A percentile compares a stretch with the other conserved stretches of the same genome.
Conservation (phyloP, 1,140 invertebrate species). For the Drosophila erecta region DNA sequence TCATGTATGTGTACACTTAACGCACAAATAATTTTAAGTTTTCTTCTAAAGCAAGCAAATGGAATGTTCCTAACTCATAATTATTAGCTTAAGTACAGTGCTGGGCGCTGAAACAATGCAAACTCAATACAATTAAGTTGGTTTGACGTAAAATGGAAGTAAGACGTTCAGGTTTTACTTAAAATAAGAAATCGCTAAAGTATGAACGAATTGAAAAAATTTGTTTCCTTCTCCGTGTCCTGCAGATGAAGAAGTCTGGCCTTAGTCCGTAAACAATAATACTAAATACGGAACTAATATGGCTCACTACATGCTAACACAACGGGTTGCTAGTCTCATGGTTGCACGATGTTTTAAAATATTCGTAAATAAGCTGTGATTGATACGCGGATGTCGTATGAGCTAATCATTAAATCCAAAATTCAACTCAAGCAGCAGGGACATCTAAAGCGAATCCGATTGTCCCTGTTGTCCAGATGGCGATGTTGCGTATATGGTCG, state of each 20-base stretch:
- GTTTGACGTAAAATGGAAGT: background rate
- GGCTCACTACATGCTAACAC: constrained; percentile 64
- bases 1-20: no score
- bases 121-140: background rate
- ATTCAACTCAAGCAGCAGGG: constrained; percentile 19
- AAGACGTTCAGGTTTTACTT: no score
- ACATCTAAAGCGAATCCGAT: constrained; percentile 37
- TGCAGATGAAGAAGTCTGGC: constrained; percentile 6
- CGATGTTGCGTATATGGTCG: constrained; percentile 19
- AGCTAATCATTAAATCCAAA: background rate
- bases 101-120: constrained; percentile 1
- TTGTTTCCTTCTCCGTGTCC: background rate
- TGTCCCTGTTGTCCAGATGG: constrained; percentile 46
- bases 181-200: constrained; percentile 11
- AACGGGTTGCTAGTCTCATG: constrained; percentile 69
- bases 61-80: background rate
- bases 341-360: constrained; percentile 33
- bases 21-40: no score
- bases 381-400: constrained; percentile 9
- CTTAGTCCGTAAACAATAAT: constrained; percentile 1
- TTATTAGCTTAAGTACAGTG: background rate
- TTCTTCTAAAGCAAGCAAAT: no score
- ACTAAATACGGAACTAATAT: constrained; percentile 39
- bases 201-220: constrained; percentile 1
- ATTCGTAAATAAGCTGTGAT: constrained; percentile 15